Percentiles rank a stretch among this genome's conserved stretches.
Evolutionary conservation across 2,888 invertebrate species (phyloP).

Genomic region (Lasiommata megera): DNA sequence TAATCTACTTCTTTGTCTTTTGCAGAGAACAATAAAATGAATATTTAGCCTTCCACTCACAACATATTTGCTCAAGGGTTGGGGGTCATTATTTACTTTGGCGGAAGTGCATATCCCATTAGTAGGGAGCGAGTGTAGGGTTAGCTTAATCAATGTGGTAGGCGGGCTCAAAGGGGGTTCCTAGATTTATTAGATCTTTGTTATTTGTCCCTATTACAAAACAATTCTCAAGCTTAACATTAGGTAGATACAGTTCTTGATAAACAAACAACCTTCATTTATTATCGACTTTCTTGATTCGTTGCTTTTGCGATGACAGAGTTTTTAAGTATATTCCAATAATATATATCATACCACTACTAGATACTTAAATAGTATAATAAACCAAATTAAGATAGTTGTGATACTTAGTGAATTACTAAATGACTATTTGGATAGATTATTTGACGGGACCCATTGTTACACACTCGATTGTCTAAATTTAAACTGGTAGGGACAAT

Average conservation of each 20-base stretch:
- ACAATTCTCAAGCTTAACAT: no score
- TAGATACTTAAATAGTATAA: no score
- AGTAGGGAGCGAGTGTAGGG: conserved; percentile 56
- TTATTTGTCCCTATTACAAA: conserved; percentile 45
- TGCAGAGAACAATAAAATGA: conserved; percentile 57
- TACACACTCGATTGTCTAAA: no score
- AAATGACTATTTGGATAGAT: no score
- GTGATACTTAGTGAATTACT: no score
- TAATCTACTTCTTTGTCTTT: conserved; percentile 46
- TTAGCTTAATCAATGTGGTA: conserved; percentile 63
- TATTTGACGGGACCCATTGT: no score
- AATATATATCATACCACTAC: no score
- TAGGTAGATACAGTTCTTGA: not conserved
- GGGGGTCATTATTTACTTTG: conserved; percentile 64
- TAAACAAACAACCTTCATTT: not conserved
- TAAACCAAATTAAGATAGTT: no score
- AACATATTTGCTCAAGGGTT: conserved; percentile 46
- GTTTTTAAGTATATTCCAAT: no score
- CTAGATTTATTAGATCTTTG: conserved; percentile 63
- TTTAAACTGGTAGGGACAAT: no score
- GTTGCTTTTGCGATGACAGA: no score
- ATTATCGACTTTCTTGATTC: no score
- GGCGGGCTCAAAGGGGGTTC: conserved; percentile 61
- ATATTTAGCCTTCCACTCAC: conserved; percentile 43
- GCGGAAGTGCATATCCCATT: conserved; percentile 57